Evolutionary conservation across 2,113 vertebrate genomes (phyloP).

Genomic region (Ptyas mucosa): DNA sequence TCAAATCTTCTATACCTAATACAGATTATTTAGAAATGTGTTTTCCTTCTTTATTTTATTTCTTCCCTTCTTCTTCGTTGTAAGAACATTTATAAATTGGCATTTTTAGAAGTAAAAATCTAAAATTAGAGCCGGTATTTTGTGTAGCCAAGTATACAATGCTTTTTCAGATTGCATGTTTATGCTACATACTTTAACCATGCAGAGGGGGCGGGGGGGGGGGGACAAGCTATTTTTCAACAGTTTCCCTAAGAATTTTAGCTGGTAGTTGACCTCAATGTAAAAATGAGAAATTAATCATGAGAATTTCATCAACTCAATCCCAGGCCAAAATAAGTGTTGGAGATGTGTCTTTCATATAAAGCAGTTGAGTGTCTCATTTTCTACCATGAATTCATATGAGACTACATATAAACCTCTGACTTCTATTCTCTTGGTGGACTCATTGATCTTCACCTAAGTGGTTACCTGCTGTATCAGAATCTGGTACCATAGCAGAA

Average conservation of each 20-base stretch:
- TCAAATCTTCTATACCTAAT: background rate
- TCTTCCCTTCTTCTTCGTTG: background rate
- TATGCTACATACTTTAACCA: background rate
- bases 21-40: background rate
- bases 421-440: background rate
- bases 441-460: background rate
- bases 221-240: background rate
- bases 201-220: background rate
- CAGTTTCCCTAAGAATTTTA: background rate
- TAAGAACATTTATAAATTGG: background rate
- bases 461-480: background rate
- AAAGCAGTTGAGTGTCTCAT: background rate
- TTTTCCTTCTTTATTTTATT: background rate
- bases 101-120: background rate
- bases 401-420: background rate
- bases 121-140: background rate
- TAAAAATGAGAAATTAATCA: background rate
- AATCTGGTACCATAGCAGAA: background rate
- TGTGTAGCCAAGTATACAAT: background rate
- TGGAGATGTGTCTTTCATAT: background rate
- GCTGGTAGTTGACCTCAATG: background rate
- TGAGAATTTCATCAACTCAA: background rate
- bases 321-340: background rate
- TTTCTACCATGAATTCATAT: background rate
- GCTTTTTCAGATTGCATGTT: background rate